A percentile compares a stretch with the other conserved stretches of the same genome.
These are phyloP conservation scores for Esperia sulphurella DNA, from an alignment of 2,888 invertebrate species.

Conservation along the genomic window DNA sequence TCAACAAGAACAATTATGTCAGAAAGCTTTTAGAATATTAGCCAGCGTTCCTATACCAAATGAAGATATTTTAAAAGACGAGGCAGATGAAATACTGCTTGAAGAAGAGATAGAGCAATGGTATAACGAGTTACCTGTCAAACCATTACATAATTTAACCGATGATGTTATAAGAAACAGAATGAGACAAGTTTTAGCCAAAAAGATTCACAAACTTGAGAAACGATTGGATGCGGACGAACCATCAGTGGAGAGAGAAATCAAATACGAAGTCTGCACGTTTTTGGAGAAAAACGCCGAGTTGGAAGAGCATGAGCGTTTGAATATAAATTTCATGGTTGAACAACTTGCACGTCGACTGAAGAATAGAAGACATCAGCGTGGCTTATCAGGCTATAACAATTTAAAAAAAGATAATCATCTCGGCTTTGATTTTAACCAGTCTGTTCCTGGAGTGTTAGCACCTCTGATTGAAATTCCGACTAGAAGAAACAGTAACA, in stretches of 20 bases:
- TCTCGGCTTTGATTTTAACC: too few species aligned
- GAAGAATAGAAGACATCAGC: conserved; percentile 21
- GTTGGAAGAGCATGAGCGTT: conserved; percentile 23
- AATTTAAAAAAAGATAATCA: conserved; percentile 22
- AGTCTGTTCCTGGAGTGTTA: conserved; percentile 13
- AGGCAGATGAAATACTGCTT: conserved; percentile 48
- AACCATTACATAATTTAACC: conserved; percentile 18
- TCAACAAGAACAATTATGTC: conserved; percentile 19
- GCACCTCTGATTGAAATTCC: neutral
- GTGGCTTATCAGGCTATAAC: conserved; percentile 16
- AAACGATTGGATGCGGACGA: conserved; percentile 19
- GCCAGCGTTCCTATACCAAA: conserved; percentile 44
- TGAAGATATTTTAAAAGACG: conserved; percentile 37
- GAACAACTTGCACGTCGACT: conserved; percentile 34
- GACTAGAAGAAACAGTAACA: too few species aligned
- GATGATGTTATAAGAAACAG: conserved; percentile 27
- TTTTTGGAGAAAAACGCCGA: conserved; percentile 31
- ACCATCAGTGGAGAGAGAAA: conserved; percentile 21
- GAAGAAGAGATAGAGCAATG: conserved; percentile 47
- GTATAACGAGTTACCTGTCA: conserved; percentile 37
- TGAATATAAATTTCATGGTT: conserved; percentile 35
- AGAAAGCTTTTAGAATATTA: conserved; percentile 30
- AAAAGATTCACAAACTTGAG: conserved; percentile 33
- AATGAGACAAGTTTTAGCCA: conserved; percentile 32
- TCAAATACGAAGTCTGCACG: conserved; percentile 32